These are phyloP conservation scores for Acanthurus lineatus DNA, from an alignment of 2,797 vertebrate genomes.

Conservation along the genomic window DNA sequence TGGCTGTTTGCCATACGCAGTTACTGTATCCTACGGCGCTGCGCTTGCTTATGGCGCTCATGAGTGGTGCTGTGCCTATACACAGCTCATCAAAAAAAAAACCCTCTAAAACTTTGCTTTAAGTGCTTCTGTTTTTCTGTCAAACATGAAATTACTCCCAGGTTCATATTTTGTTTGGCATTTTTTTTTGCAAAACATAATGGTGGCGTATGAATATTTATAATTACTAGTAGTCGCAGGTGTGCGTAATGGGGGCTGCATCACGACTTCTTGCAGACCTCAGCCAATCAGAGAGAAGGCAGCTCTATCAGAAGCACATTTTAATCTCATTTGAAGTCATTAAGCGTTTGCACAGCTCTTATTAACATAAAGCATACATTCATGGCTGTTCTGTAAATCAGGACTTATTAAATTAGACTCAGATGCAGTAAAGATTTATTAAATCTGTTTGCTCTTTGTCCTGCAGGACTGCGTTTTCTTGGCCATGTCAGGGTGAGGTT, in stretches of 20 bases:
- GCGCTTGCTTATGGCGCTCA: conserved; percentile 31
- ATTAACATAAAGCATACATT: background rate
- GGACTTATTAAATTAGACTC: conserved; percentile 13
- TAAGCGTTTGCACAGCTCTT: background rate
- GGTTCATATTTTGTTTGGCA: background rate
- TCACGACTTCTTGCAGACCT: background rate
- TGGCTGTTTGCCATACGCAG: conserved; percentile 71
- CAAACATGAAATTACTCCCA: background rate
- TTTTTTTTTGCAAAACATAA: background rate
- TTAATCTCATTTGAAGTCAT: background rate
- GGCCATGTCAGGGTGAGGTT: conserved; percentile 4
- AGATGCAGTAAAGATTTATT: conserved; percentile 10
- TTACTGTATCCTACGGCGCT: conserved; percentile 56
- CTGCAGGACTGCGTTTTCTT: background rate
- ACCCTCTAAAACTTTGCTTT: background rate
- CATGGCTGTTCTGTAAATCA: background rate
- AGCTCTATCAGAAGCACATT: background rate
- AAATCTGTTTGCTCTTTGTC: conserved; percentile 31
- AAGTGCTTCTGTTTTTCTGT: background rate
- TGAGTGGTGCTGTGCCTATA: background rate
- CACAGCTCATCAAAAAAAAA: background rate
- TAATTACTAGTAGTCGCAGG: conserved; percentile 43
- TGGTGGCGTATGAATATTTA: conserved; percentile 20
- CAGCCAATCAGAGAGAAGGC: conserved; percentile 41
- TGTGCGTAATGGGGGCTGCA: conserved; percentile 29